Conservation (phyloP, 1,140 invertebrate species). For the Trachymyrmex cornetzi region DNA sequence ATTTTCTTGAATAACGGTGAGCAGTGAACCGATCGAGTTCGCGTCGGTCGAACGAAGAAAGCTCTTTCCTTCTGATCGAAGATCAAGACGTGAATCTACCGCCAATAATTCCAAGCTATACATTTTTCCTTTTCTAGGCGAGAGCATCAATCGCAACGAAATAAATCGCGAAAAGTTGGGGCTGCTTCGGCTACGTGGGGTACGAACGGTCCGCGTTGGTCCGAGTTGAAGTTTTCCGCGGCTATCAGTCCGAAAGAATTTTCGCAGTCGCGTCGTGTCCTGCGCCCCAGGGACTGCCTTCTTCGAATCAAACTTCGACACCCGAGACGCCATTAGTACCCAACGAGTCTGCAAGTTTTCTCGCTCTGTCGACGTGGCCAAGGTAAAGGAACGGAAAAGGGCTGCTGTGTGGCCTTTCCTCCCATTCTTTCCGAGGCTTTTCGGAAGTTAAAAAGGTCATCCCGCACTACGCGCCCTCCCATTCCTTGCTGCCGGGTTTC, state of each 20-base stretch:
- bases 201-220: conserved; percentile 20
- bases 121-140: conserved; percentile 33
- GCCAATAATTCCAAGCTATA: conserved; percentile 37
- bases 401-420: conserved; percentile 10
- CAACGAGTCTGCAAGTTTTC: conserved; percentile 55
- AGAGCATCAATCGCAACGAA: conserved; percentile 60
- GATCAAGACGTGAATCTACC: conserved; percentile 57
- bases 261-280: conserved; percentile 48
- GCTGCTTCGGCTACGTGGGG: conserved; percentile 29
- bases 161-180: conserved; percentile 62
- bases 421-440: conserved; percentile 51
- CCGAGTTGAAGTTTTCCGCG: conserved; percentile 52
- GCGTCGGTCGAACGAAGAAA: conserved; percentile 29
- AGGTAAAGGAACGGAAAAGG: conserved; percentile 39
- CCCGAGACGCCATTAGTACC: conserved; percentile 61
- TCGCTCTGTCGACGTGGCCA: conserved; percentile 25
- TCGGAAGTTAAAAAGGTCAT: conserved; percentile 37
- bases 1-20: conserved; percentile 17
- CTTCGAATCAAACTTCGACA: conserved; percentile 61
- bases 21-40: conserved; percentile 9
- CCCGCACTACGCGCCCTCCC: conserved; percentile 51
- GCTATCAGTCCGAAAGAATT: conserved; percentile 47
- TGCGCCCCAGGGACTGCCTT: conserved; percentile 28
- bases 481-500: conserved; percentile 60
- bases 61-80: conserved; percentile 53